Evolutionary conservation across 2,113 vertebrate species (phyloP), one percentile per base, ranked within the genome.

Genomic region (Ictidomys tridecemlineatus): DNA sequence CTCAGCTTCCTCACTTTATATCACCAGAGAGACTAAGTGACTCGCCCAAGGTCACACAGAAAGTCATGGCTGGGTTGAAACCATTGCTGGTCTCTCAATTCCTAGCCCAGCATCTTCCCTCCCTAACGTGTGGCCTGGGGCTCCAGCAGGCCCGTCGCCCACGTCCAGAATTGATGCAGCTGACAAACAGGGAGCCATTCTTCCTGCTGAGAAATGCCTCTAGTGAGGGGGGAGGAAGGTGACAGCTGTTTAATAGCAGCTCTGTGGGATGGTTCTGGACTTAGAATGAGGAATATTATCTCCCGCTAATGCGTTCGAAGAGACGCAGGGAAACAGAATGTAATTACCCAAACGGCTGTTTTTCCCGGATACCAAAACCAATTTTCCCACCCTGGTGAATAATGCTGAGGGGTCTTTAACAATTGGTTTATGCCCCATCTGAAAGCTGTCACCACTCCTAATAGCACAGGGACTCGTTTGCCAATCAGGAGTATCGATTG

Each of bases 211-310:
- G 93, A 93, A 97, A 90, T 58, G 48, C 70, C 18, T 53, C 77
- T 79, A 79, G 96, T 90, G n/a, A 85, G 0, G 0, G 61, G 76
- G 65, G 67, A 97, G 84, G 95, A 94, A 88, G 92, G 95, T 88
- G 92, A 95, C 98, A 98, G 96, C 96, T 98, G 97, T 93, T 94
- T 97, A 97, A 97, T 79, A 69, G 95, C 74, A 97, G 87, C 97
- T 93, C 96, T 85, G 61, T 87, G 93, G 92, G 90, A 95, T 84
- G 97, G 96, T 79, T 93, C 96, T 95, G 97, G 97, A 94, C 97
- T 94, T 87, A 42, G 76, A 95, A 74, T 79, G 95, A 96, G 87
- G 80, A 92, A 77, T 89, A 93, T 98, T 93, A 96, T 94, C 96
- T 97, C 96, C 63, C 1, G 2, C 63, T 97, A 97, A 97, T 78